Evolutionary conservation across 2,888 invertebrate genomes (phyloP), one percentile per base, ranked within the genome.

Genomic region (Litoditis marina): DNA sequence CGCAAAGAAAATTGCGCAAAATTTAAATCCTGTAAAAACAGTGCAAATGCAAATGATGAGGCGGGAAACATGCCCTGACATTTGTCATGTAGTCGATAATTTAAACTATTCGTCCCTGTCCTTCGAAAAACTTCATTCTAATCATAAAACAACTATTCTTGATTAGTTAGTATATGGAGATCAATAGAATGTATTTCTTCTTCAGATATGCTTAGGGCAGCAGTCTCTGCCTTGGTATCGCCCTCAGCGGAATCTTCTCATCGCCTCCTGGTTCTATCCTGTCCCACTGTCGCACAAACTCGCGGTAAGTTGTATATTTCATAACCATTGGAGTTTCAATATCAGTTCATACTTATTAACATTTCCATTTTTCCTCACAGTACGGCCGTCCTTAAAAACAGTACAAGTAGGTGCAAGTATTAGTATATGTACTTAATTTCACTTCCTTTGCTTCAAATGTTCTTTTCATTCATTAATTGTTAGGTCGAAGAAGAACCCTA

Each of bases 401-500:
- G n/a, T n/a, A n/a, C n/a, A n/a, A n/a, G n/a, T n/a, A n/a, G n/a
- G n/a, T n/a, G n/a, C n/a, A n/a, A n/a, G n/a, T n/a, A n/a, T n/a
- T n/a, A n/a, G 19, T 44, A 4, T 44, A 44, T 22, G 25, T 44
- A 8, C 8, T 25, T 22, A 8, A 4, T 3, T 44, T 22, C 5
- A 19, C 44, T 44, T 44, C 22, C 19, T 22, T 25, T 44, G 8
- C 22, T 44, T 5, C 4, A 8, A 5, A 44, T 44, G 44, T 22
- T 25, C 19, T 44, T 22, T 44, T 19, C 44, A 22, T 44, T 22
- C 44, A 5, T 22, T 44, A 8, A 44, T 44, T 8, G 25, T 27
- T 25, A 62, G 73, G 73, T 22, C 68, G 78, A 1, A 55, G 78
- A 22, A 60, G 78, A 34, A 76, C 76, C 2, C 46, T 78, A 36